phyloP scores from a whole-genome alignment of 2,113 vertebrate species.

The Cathartes aura region DNA sequence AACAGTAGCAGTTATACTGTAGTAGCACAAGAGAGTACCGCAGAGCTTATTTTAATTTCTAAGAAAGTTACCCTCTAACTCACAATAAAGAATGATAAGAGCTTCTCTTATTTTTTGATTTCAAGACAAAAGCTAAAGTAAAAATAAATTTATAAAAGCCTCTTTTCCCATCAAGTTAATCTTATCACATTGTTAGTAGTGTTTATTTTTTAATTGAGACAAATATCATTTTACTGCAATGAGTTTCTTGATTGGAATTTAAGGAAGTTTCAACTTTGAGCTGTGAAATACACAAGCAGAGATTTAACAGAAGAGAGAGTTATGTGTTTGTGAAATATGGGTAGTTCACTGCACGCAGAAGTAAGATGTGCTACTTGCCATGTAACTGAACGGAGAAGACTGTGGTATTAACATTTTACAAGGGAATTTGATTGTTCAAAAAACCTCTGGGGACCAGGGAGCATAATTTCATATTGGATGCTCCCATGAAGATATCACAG shows the following conservation, averaged over 20 bases:
- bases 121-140: not conserved
- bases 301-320: not conserved
- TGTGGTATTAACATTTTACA: not conserved
- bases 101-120: not conserved
- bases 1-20: not conserved
- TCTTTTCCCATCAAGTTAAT: not conserved
- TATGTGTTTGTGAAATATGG: not conserved
- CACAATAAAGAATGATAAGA: not conserved
- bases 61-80: not conserved
- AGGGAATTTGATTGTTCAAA: not conserved
- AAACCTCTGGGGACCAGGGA: not conserved
- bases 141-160: not conserved
- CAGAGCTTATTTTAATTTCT: not conserved
- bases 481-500: not conserved
- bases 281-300: not conserved
- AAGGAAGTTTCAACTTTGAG: not conserved
- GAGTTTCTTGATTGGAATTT: not conserved
- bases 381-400: not conserved
- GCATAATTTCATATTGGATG: not conserved
- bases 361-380: not conserved
- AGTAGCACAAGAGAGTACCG: not conserved
- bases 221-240: not conserved
- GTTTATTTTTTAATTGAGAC: not conserved
- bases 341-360: not conserved
- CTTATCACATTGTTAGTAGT: not conserved